Evolutionary conservation across 2,888 invertebrate genomes (phyloP).

Genomic region (Philereme transversata): DNA sequence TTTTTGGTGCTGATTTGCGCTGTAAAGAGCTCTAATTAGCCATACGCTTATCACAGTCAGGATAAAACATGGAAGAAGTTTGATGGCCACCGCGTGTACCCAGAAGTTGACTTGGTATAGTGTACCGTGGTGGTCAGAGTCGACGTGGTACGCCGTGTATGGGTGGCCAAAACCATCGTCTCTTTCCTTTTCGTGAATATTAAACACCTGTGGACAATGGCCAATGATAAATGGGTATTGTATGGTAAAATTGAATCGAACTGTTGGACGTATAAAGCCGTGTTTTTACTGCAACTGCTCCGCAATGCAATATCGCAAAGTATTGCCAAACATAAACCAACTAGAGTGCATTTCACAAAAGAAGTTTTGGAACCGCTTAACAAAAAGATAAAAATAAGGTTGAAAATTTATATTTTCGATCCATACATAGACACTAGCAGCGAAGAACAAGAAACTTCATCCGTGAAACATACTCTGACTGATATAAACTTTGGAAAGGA

Average conservation of each 20-base stretch:
- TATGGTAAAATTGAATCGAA: slow-evolving; percentile 41
- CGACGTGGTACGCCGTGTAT: slow-evolving; percentile 70
- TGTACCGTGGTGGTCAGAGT: slow-evolving; percentile 83
- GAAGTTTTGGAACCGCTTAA: no score
- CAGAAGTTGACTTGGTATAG: slow-evolving; percentile 90
- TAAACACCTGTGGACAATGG: slow-evolving; percentile 66
- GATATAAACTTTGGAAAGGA: no score
- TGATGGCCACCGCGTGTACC: slow-evolving; percentile 91
- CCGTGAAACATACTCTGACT: no score
- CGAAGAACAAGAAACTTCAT: no score
- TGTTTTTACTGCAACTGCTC: background rate
- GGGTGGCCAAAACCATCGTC: slow-evolving; percentile 70
- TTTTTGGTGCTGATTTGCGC: slow-evolving; percentile 89
- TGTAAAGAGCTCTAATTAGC: slow-evolving; percentile 88
- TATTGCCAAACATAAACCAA: no score
- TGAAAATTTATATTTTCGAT: no score
- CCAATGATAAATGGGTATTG: slow-evolving; percentile 54
- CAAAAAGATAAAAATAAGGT: no score
- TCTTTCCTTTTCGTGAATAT: slow-evolving; percentile 76
- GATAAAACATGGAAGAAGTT: slow-evolving; percentile 91
- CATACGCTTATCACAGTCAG: slow-evolving; percentile 89
- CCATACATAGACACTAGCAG: no score
- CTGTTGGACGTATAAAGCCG: slow-evolving; percentile 2
- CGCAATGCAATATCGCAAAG: no score
- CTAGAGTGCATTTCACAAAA: no score